Evolutionary conservation across 2,113 vertebrate species (phyloP).

Genomic region (Pionites leucogaster): DNA sequence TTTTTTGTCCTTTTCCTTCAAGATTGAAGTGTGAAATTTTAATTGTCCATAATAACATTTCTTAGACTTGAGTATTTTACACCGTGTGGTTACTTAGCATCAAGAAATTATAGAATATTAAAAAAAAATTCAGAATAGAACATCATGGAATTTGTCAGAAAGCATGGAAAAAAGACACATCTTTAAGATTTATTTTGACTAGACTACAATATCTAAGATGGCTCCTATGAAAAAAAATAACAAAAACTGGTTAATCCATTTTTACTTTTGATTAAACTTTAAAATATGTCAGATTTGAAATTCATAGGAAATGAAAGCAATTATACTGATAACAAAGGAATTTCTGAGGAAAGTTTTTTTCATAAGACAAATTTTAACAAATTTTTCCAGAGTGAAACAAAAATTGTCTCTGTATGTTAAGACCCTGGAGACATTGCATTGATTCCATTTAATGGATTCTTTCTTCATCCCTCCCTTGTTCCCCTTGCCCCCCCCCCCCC

Average conservation of each 20-base stretch:
- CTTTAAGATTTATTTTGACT: background rate
- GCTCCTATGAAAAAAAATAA: background rate
- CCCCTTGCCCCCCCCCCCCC: fast-evolving
- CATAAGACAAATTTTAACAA: constrained; percentile 14
- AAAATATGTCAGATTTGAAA: background rate
- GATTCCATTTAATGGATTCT: background rate
- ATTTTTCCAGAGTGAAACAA: constrained; percentile 3
- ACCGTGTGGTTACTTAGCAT: background rate
- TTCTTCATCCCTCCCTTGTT: background rate
- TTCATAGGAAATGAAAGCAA: background rate
- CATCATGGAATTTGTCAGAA: background rate
- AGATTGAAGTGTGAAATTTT: background rate
- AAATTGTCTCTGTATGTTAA: background rate
- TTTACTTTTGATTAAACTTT: constrained; percentile 48
- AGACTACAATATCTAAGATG: background rate
- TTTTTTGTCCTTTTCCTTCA: background rate
- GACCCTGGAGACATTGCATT: background rate
- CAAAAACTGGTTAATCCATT: constrained; percentile 8
- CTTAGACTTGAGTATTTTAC: background rate
- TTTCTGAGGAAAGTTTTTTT: constrained; percentile 31
- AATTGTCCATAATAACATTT: background rate
- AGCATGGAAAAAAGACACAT: background rate
- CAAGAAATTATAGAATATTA: background rate
- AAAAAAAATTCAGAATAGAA: background rate
- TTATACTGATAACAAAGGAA: background rate